Evolutionary conservation across 2,797 vertebrate species (phyloP).

Genomic region (Lacerta bilineata): DNA sequence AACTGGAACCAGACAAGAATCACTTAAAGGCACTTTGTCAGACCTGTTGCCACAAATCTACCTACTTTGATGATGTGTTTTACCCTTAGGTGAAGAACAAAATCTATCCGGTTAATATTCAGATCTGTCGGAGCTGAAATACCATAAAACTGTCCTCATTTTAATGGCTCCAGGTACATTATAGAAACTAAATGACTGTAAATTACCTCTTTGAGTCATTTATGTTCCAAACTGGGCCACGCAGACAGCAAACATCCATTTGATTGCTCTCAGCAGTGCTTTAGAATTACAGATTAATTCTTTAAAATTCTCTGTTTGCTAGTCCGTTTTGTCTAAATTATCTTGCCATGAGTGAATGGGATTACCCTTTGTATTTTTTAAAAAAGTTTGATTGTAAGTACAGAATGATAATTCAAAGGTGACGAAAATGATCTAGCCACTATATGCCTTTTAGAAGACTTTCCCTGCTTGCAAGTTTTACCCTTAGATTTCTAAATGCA

Average conservation of each 20-base stretch:
- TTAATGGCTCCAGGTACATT: conserved; percentile 56
- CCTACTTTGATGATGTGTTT: conserved; percentile 43
- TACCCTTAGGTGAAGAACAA: conserved; percentile 33
- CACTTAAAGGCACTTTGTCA: conserved; percentile 52
- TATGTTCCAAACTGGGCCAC: conserved; percentile 41
- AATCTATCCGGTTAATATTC: conserved; percentile 54
- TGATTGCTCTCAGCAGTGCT: conserved; percentile 12
- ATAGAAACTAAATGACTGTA: conserved; percentile 53
- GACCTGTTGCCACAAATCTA: conserved; percentile 59
- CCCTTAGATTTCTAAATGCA: not conserved
- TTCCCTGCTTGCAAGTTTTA: not conserved
- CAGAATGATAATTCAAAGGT: not conserved
- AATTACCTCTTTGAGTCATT: conserved; percentile 62
- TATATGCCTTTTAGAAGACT: not conserved
- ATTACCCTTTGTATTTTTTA: conserved; percentile 5
- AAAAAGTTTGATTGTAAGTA: not conserved
- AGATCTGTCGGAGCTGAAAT: conserved; percentile 48
- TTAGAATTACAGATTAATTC: conserved; percentile 19
- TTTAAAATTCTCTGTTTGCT: conserved; percentile 10
- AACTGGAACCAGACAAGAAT: conserved; percentile 5
- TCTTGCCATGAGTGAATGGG: not conserved
- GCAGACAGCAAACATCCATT: conserved; percentile 33
- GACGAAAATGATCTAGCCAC: not conserved
- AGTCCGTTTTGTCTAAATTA: conserved; percentile 7
- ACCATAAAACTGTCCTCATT: conserved; percentile 48